Evolutionary conservation across 2,797 vertebrate genomes (phyloP).

Genomic region (Pipistrellus kuhlii): DNA sequence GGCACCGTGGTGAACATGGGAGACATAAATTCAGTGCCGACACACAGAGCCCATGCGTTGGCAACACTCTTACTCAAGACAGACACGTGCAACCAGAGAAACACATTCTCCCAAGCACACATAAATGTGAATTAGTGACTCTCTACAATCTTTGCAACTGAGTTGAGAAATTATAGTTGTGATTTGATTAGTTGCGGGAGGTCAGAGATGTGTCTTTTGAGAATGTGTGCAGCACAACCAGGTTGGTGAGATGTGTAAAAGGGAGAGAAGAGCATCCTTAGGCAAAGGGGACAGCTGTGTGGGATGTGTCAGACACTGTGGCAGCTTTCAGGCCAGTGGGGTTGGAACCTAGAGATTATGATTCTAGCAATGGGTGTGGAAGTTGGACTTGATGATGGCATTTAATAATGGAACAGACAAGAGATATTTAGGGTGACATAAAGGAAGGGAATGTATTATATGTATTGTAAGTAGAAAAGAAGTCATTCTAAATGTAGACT

Average conservation of each 20-base stretch:
- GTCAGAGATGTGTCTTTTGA: background rate
- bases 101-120: background rate
- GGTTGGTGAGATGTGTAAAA: background rate
- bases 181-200: background rate
- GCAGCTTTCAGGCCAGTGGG: background rate
- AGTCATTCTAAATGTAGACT: background rate
- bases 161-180: background rate
- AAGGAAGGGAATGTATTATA: background rate
- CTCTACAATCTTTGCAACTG: background rate
- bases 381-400: background rate
- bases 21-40: background rate
- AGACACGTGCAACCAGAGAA: background rate
- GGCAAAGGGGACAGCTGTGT: accelerated
- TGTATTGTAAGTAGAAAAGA: background rate
- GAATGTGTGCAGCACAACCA: background rate
- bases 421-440: background rate
- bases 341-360: accelerated
- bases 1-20: too few species aligned
- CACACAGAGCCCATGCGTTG: background rate
- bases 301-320: accelerated
- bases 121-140: background rate
- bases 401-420: background rate
- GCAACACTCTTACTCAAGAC: background rate
- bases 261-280: background rate
- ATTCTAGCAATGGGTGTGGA: accelerated